Evolutionary conservation across 2,113 vertebrate genomes (phyloP).

Genomic region (Eulacestoma nigropectus): DNA sequence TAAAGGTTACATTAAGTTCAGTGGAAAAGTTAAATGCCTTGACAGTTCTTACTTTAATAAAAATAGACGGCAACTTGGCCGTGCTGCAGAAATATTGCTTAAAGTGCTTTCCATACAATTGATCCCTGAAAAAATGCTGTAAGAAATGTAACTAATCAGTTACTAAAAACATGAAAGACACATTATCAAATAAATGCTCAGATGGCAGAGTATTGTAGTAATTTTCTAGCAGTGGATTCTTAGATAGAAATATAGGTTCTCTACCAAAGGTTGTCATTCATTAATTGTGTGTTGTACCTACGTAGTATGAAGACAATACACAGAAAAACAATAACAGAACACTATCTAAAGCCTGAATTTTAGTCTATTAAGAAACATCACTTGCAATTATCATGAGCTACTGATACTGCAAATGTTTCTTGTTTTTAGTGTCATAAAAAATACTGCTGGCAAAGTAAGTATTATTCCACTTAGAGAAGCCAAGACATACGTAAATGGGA

Average conservation of each 20-base stretch:
- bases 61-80: neutral
- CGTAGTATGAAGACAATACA: neutral
- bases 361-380: neutral
- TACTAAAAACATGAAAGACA: neutral
- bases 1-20: neutral
- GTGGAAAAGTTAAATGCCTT: neutral
- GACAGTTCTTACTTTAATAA: neutral
- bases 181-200: neutral
- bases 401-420: neutral
- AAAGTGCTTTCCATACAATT: neutral
- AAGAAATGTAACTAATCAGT: neutral
- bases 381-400: neutral
- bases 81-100: neutral
- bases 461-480: conserved; percentile 81
- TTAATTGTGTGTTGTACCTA: neutral
- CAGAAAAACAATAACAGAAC: neutral
- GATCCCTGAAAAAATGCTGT: neutral
- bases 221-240: neutral
- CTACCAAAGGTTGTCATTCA: neutral
- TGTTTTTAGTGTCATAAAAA: conserved; percentile 82
- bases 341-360: neutral
- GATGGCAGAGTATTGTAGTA: neutral
- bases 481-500: conserved; percentile 90
- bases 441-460: conserved; percentile 74
- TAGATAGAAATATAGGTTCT: neutral